A percentile compares a stretch with the other conserved stretches of the same genome.
Conservation (phyloP, 2,113 vertebrate genomes). For the Coturnix japonica region DNA sequence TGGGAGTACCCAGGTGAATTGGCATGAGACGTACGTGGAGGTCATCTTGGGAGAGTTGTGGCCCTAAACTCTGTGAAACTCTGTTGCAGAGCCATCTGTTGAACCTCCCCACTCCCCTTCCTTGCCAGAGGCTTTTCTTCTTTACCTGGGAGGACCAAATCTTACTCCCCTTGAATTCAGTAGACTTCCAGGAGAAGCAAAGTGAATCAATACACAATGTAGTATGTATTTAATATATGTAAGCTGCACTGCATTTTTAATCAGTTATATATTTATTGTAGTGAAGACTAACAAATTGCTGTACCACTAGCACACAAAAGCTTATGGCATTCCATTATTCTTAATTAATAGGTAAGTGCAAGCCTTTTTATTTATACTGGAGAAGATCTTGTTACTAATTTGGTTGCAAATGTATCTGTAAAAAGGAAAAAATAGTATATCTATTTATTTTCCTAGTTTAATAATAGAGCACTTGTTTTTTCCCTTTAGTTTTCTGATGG, state of each 20-base stretch:
- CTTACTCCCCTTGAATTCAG: neutral
- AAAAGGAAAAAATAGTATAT: constrained; percentile 65
- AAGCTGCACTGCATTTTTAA: constrained; percentile 69
- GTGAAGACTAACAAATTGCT: constrained; percentile 75
- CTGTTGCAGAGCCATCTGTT: neutral
- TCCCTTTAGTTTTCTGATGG: constrained; percentile 29
- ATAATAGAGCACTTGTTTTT: constrained; percentile 60
- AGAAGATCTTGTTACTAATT: constrained; percentile 69
- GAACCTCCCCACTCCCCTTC: neutral
- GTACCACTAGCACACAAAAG: constrained; percentile 67
- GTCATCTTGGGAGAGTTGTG: neutral
- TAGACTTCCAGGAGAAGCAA: neutral
- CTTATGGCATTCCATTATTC: constrained; percentile 80
- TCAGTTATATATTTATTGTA: constrained; percentile 70
- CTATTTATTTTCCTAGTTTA: constrained; percentile 72
- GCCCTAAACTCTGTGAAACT: neutral
- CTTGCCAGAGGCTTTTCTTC: neutral
- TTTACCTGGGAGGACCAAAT: neutral
- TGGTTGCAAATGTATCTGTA: constrained; percentile 72
- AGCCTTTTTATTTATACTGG: constrained; percentile 72
- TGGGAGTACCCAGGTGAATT: neutral
- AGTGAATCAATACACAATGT: constrained; percentile 35
- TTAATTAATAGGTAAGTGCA: constrained; percentile 80
- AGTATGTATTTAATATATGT: constrained; percentile 44
- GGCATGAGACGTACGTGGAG: neutral